Percentiles rank a stretch among this genome's conserved stretches.
Evolutionary conservation across 2,797 vertebrate species (phyloP).

Genomic region (Aeoliscus strigatus): DNA sequence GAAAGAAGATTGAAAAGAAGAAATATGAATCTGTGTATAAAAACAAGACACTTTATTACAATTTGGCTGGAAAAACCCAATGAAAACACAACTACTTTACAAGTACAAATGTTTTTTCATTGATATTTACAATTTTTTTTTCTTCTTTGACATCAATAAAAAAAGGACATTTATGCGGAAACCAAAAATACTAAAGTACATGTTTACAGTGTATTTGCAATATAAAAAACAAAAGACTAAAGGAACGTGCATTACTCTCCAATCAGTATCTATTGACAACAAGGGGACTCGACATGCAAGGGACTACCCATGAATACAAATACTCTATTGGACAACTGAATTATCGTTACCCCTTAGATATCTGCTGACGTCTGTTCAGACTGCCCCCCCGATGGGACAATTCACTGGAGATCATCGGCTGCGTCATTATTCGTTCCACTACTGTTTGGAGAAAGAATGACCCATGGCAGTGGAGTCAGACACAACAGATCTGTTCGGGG

Average conservation of each 20-base stretch:
- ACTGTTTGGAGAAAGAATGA: no score
- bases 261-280: conserved; percentile 67
- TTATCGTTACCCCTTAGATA: conserved; percentile 37
- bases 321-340: conserved; percentile 53
- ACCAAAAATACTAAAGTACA: conserved; percentile 73
- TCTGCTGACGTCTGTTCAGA: conserved; percentile 21
- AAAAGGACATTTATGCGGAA: conserved; percentile 69
- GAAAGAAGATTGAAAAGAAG: conserved; percentile 39
- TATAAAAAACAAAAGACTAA: conserved; percentile 61
- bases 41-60: conserved; percentile 97
- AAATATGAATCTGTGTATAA: conserved; percentile 74
- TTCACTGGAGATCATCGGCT: conserved; percentile 5
- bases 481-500: conserved; percentile 9
- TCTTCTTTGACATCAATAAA: conserved; percentile 67
- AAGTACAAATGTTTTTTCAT: conserved; percentile 84
- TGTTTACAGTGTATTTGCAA: conserved; percentile 76
- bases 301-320: conserved; percentile 66
- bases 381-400: conserved; percentile 3
- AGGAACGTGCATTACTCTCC: conserved; percentile 68
- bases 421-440: conserved; percentile 11
- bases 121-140: conserved; percentile 82
- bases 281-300: conserved; percentile 62
- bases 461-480: conserved; percentile 19
- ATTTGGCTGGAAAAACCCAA: conserved; percentile 84
- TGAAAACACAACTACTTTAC: conserved; percentile 88